A percentile compares a stretch with the other conserved stretches of the same genome.
phyloP scores from a whole-genome alignment of 2,888 invertebrate species.

The Sepiola atlantica region DNA sequence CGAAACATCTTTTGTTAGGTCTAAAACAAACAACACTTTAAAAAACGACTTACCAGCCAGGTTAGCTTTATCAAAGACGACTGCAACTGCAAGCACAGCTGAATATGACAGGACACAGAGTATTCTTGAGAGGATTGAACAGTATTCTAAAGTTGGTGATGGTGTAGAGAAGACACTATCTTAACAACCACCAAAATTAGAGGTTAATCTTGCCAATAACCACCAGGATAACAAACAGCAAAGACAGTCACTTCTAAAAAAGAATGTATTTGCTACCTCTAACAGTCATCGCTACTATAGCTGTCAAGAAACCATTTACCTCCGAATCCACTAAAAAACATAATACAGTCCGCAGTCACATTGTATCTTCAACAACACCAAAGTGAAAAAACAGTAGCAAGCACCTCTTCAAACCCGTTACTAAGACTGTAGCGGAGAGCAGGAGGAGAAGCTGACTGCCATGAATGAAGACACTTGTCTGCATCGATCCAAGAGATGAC shows the following conservation, averaged over 20 bases:
- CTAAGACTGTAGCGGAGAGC: too few relatives aligned
- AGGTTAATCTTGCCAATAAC: not conserved
- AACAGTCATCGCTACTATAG: not conserved
- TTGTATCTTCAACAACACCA: not conserved
- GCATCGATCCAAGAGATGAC: too few relatives aligned
- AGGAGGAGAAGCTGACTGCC: too few relatives aligned
- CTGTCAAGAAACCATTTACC: not conserved
- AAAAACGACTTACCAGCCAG: too few relatives aligned
- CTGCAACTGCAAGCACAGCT: too few relatives aligned
- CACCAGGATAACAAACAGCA: not conserved
- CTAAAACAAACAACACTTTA: too few relatives aligned
- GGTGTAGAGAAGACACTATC: not conserved
- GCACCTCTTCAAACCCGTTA: too few relatives aligned
- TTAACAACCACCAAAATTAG: not conserved
- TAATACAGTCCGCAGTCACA: not conserved
- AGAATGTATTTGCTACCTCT: not conserved
- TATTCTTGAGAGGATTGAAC: constrained; percentile 38
- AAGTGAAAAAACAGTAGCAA: not conserved
- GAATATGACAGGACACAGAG: not conserved
- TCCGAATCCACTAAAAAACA: not conserved
- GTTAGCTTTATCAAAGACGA: too few relatives aligned
- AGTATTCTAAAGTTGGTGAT: constrained; percentile 43
- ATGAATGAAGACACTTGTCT: too few relatives aligned
- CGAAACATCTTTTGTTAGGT: too few relatives aligned
- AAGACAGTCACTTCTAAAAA: not conserved